Evolutionary conservation across 2,113 vertebrate genomes (phyloP).

Genomic region (Orthochromis indermauri): DNA sequence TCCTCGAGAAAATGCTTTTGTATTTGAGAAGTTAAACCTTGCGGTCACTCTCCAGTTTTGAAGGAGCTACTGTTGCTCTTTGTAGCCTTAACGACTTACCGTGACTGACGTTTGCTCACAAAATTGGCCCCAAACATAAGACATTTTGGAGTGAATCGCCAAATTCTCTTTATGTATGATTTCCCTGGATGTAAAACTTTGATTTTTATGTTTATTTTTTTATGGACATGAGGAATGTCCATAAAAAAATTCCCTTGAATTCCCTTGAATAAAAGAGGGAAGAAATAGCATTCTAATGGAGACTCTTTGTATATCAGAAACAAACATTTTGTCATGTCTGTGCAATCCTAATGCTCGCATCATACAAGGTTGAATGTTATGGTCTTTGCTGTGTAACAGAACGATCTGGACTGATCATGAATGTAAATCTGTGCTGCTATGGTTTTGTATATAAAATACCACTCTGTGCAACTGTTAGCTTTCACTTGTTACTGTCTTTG

Average conservation of each 20-base stretch:
- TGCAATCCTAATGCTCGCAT: not conserved
- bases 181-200: not conserved
- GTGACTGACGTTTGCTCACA: not conserved
- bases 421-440: slow-evolving; percentile 46
- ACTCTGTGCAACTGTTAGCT: not conserved
- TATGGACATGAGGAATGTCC: not conserved
- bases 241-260: not conserved
- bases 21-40: not conserved
- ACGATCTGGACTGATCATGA: not conserved
- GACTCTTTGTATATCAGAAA: not conserved
- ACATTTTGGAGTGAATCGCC: not conserved
- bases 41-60: not conserved
- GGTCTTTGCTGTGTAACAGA: not conserved
- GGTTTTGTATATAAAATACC: not conserved
- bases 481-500: not conserved
- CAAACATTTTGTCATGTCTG: not conserved
- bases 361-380: not conserved
- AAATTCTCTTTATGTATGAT: not conserved
- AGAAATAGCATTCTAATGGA: not conserved
- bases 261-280: not conserved
- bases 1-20: not conserved
- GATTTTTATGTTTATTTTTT: not conserved
- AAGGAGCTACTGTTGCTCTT: not conserved
- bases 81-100: not conserved
- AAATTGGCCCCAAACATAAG: not conserved